These are phyloP conservation scores for Pandemis corylana DNA, from an alignment of 2,888 invertebrate genomes.

Conservation along the genomic window DNA sequence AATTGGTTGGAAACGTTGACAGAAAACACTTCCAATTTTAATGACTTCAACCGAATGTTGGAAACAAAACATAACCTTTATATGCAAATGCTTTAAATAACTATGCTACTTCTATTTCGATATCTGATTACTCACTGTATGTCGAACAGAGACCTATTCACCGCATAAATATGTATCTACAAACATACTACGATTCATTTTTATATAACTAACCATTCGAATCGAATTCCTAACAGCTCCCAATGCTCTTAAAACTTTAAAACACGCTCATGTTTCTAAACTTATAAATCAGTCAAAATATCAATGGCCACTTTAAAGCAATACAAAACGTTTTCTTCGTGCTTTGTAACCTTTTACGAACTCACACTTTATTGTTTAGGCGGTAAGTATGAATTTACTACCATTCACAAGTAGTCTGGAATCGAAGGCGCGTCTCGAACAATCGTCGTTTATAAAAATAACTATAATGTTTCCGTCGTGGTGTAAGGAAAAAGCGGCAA, in stretches of 20 bases:
- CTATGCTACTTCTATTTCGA: neutral
- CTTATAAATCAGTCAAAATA: slow-evolving; percentile 53
- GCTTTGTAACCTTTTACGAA: neutral
- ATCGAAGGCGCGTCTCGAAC: slow-evolving; percentile 62
- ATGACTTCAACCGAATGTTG: no score
- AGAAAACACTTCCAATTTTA: no score
- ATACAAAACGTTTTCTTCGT: neutral
- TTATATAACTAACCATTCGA: neutral
- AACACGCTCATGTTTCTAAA: neutral
- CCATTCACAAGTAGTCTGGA: slow-evolving; percentile 45
- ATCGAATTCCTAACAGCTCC: neutral
- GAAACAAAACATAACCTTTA: no score
- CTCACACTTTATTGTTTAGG: neutral
- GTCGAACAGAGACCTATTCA: neutral
- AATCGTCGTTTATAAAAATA: slow-evolving; percentile 72
- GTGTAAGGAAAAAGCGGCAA: slow-evolving; percentile 48
- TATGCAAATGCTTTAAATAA: neutral
- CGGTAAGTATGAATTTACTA: neutral
- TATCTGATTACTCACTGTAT: no score
- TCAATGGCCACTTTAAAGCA: slow-evolving; percentile 12
- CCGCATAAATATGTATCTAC: neutral
- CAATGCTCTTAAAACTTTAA: slow-evolving; percentile 15
- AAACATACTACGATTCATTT: neutral
- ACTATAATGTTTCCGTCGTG: slow-evolving; percentile 45
- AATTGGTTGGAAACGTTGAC: no score